Conservation (phyloP, 53 echinoderm and acorn worm genomes). For the Paracentrotus lividus region DNA sequence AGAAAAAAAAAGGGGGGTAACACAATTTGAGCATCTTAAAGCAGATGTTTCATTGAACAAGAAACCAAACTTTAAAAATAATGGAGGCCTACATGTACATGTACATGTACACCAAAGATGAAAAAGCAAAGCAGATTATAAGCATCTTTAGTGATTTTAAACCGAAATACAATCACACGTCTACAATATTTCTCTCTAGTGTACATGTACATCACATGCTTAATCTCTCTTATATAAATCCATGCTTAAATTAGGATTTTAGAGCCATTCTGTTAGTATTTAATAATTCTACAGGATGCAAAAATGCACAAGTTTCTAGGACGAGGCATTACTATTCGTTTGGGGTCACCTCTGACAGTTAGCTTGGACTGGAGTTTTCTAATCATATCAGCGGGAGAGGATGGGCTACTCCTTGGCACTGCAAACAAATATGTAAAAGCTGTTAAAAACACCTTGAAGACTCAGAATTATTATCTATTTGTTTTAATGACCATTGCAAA, state of each 20-base stretch:
- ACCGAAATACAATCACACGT: too few species aligned
- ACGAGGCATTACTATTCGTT: slow-evolving; percentile 3
- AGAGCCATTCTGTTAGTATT: slow-evolving; percentile 3
- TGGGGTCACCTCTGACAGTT: slow-evolving; percentile 68
- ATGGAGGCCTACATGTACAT: background rate
- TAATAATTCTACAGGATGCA: slow-evolving; percentile 24
- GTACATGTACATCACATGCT: too few species aligned
- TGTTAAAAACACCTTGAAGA: slow-evolving; percentile 2
- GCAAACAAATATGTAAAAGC: slow-evolving; percentile 40
- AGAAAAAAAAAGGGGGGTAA: background rate
- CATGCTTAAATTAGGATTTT: background rate
- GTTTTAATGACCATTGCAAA: background rate
- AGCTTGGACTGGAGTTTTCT: slow-evolving; percentile 65
- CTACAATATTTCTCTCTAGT: too few species aligned
- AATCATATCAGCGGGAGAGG: slow-evolving; percentile 52
- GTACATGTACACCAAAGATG: too few species aligned
- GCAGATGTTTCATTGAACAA: background rate
- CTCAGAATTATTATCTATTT: background rate
- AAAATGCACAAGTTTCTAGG: slow-evolving; percentile 49
- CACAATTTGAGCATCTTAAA: background rate
- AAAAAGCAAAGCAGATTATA: too few species aligned
- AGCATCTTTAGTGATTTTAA: too few species aligned
- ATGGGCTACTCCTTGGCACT: slow-evolving; percentile 36
- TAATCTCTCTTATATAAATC: background rate
- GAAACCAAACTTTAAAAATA: background rate